Conservation (phyloP, 2,888 invertebrate species). For the Nemoura dubitans region DNA sequence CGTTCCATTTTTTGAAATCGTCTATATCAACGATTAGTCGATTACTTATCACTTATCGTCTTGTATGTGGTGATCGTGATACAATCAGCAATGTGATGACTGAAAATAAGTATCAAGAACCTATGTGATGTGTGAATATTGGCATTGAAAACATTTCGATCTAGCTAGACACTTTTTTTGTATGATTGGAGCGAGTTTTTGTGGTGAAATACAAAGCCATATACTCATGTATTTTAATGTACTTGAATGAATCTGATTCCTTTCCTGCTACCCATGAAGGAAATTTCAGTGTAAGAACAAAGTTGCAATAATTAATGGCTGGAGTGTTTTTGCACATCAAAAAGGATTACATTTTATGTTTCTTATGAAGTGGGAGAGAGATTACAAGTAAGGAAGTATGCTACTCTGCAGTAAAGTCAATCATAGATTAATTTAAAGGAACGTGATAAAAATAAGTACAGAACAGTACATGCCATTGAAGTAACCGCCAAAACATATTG, state of each 20-base stretch:
- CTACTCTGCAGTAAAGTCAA: too few species aligned
- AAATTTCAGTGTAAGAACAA: too few species aligned
- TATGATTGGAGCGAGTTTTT: background rate
- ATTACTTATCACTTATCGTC: too few species aligned
- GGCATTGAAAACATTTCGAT: background rate
- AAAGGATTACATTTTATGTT: too few species aligned
- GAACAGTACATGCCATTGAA: background rate
- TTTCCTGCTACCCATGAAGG: background rate
- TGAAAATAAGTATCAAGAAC: background rate
- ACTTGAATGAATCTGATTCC: background rate
- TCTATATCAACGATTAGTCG: background rate
- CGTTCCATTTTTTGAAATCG: background rate
- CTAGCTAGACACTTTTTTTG: background rate
- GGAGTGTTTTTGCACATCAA: too few species aligned
- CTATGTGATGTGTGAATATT: background rate
- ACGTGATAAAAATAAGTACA: background rate
- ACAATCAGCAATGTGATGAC: background rate
- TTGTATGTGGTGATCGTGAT: background rate
- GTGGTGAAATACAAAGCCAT: background rate
- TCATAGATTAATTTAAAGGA: too few species aligned
- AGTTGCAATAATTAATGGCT: too few species aligned
- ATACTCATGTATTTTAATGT: background rate
- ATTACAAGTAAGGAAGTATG: too few species aligned
- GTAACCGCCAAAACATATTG: background rate
- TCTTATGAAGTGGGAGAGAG: too few species aligned